Conservation (phyloP, 2,888 invertebrate species). For the Hylaea fasciaria region DNA sequence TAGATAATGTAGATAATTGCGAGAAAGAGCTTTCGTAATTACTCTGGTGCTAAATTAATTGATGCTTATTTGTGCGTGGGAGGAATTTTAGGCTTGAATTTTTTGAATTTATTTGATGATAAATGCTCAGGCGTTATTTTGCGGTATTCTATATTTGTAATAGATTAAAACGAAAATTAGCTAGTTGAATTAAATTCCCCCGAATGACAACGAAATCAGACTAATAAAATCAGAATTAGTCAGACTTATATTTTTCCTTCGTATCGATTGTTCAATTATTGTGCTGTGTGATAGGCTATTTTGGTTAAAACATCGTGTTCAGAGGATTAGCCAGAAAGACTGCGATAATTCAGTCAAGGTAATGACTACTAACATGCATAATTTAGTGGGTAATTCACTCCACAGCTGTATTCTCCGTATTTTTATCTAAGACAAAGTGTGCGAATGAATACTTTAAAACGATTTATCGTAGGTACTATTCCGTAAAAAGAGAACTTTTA, state of each 20-base stretch:
- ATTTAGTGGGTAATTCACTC: constrained; percentile 5
- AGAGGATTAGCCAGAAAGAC: too few species aligned
- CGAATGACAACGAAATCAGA: background rate
- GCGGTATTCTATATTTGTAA: too few species aligned
- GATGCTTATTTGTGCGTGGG: too few species aligned
- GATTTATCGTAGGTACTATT: constrained; percentile 50
- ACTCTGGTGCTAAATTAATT: background rate
- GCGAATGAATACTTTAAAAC: constrained; percentile 39
- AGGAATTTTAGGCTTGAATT: background rate
- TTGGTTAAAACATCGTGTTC: too few species aligned
- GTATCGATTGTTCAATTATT: too few species aligned
- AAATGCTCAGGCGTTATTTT: too few species aligned
- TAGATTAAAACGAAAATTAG: too few species aligned
- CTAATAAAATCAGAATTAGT: background rate
- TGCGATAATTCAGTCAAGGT: too few species aligned
- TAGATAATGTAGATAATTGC: constrained; percentile 9
- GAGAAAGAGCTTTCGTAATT: constrained; percentile 13
- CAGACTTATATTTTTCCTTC: too few species aligned
- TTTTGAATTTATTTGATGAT: too few species aligned
- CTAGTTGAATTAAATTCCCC: too few species aligned
- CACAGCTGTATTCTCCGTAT: constrained; percentile 3
- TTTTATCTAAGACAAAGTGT: constrained; percentile 20
- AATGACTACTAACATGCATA: background rate
- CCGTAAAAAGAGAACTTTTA: constrained; percentile 50
- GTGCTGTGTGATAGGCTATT: too few species aligned